phyloP scores from a whole-genome alignment of 2,113 vertebrate genomes.

The Cheilinus undulatus region DNA sequence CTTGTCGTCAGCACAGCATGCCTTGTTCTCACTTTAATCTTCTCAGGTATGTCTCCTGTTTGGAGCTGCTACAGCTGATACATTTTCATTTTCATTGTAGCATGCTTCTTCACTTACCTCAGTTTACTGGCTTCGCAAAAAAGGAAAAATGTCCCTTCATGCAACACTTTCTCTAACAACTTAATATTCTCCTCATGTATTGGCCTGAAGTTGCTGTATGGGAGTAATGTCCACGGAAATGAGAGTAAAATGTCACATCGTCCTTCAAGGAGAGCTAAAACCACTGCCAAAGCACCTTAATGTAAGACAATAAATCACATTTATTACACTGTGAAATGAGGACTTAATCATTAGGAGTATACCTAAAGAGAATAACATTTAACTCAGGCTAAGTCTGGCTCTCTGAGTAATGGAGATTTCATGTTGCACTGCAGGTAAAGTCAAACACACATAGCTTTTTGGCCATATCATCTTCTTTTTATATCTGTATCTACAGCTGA shows the following conservation, averaged over 20 bases:
- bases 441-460: neutral
- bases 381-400: neutral
- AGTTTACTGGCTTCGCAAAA: conserved; percentile 25
- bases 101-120: conserved; percentile 9
- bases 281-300: conserved; percentile 33
- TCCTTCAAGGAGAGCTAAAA: conserved; percentile 38
- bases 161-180: conserved; percentile 17
- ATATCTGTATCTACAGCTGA: too few relatives aligned
- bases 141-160: conserved; percentile 25
- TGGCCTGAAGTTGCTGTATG: conserved; percentile 5
- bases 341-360: conserved; percentile 8
- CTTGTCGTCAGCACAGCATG: conserved; percentile 43
- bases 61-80: conserved; percentile 26
- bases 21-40: conserved; percentile 53
- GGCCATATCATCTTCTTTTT: neutral
- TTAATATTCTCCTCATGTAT: conserved; percentile 27
- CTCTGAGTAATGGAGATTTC: neutral
- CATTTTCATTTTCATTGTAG: neutral
- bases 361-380: conserved; percentile 2
- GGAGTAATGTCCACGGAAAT: conserved; percentile 32
- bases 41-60: conserved; percentile 17
- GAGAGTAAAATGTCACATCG: conserved; percentile 24
- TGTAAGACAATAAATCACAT: conserved; percentile 43
- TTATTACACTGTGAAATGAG: conserved; percentile 33
- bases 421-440: neutral